Evolutionary conservation across 2,797 vertebrate genomes (phyloP).

Genomic region (Squalus acanthias): DNA sequence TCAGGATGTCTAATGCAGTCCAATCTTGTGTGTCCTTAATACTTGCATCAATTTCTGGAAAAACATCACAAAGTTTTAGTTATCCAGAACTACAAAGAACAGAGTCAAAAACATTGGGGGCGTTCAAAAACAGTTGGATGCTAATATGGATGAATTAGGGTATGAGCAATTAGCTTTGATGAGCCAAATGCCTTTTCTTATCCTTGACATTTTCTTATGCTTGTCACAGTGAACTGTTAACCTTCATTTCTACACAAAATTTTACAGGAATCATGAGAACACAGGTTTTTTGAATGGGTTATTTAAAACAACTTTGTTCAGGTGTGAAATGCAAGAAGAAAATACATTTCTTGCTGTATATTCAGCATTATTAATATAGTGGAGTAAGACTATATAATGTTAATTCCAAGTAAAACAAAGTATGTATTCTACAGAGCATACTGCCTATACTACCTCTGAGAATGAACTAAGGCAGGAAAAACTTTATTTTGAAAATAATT

Average conservation of each 20-base stretch:
- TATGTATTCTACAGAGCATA: neutral
- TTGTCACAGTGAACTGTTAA: neutral
- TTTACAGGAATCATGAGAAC: neutral
- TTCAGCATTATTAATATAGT: neutral
- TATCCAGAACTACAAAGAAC: neutral
- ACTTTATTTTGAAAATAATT: neutral
- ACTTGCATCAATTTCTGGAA: slow-evolving; percentile 81
- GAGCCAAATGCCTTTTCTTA: neutral
- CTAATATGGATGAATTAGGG: neutral
- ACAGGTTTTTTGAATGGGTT: neutral
- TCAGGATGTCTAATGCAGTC: slow-evolving; percentile 85
- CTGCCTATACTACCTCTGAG: neutral
- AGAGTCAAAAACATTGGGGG: neutral
- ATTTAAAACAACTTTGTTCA: neutral
- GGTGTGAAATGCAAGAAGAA: neutral
- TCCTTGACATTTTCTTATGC: neutral
- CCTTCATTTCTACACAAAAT: neutral
- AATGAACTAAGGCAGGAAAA: neutral
- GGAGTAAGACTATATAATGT: neutral
- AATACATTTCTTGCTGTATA: neutral
- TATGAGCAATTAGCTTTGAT: neutral
- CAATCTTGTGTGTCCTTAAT: slow-evolving; percentile 81
- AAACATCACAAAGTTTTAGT: slow-evolving; percentile 43
- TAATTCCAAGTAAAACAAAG: neutral
- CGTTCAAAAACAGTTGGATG: neutral